These are phyloP conservation scores for Hermaeophaga mercurialis DNA, from an alignment of 2,888 invertebrate genomes.

Conservation along the genomic window DNA sequence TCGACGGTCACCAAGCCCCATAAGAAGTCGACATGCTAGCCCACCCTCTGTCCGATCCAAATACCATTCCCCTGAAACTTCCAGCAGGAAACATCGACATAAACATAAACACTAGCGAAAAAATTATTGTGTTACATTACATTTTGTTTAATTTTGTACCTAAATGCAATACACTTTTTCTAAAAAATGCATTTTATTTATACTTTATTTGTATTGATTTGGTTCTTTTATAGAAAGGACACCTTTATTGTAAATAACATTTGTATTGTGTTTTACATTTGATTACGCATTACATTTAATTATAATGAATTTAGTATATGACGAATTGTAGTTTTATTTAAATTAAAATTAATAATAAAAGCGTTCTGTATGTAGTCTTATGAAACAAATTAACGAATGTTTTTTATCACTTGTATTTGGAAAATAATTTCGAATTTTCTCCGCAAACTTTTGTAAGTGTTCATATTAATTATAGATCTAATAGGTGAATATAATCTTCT, in stretches of 20 bases:
- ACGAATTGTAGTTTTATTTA: too few relatives aligned
- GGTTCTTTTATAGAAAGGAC: background rate
- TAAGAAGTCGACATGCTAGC: conserved; percentile 42
- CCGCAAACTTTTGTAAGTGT: too few relatives aligned
- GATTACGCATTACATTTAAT: too few relatives aligned
- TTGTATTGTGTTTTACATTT: conserved; percentile 9
- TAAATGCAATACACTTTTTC: conserved; percentile 15
- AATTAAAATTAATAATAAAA: too few relatives aligned
- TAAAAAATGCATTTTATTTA: conserved; percentile 3
- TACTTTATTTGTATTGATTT: conserved; percentile 9
- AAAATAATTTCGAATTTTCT: too few relatives aligned
- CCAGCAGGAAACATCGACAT: conserved; percentile 61
- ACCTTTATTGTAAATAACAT: conserved; percentile 5
- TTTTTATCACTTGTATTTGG: too few relatives aligned
- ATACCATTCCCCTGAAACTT: conserved; percentile 56
- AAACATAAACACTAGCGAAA: conserved; percentile 60
- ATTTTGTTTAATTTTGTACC: conserved; percentile 12
- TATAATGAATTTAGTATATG: too few relatives aligned
- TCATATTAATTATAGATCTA: too few relatives aligned
- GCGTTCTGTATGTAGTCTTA: too few relatives aligned
- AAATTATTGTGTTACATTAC: background rate
- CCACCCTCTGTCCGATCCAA: conserved; percentile 49
- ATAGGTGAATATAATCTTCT: too few relatives aligned
- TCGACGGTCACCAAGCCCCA: conserved; percentile 49
- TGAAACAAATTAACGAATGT: too few relatives aligned